phyloP scores from a whole-genome alignment of 2,888 invertebrate genomes.

The Philopedon plagiatum region DNA sequence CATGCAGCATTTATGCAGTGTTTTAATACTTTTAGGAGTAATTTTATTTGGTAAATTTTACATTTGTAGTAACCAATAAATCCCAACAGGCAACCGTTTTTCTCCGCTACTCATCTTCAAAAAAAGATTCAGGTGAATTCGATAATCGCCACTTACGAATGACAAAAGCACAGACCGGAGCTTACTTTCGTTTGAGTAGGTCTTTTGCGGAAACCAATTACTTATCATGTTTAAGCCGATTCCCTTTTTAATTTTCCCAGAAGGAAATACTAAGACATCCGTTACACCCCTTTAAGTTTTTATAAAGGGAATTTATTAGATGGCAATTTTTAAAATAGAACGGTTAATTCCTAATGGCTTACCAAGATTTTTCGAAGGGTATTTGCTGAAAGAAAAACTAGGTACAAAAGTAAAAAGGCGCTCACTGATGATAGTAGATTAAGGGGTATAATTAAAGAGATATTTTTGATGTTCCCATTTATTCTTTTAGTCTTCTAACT shows the following conservation, averaged over 20 bases:
- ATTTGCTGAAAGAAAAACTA: neutral
- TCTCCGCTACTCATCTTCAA: neutral
- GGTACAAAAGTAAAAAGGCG: neutral
- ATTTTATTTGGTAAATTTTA: neutral
- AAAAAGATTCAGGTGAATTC: constrained; percentile 43
- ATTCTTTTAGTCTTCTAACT: too few relatives aligned
- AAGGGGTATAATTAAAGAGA: neutral
- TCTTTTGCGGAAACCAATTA: constrained; percentile 49
- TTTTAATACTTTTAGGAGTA: neutral
- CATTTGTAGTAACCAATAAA: too few relatives aligned
- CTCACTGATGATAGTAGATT: too few relatives aligned
- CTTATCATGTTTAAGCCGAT: constrained; percentile 49
- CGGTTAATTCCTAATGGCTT: neutral
- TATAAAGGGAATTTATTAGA: constrained; percentile 34
- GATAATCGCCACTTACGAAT: constrained; percentile 45
- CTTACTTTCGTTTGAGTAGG: constrained; percentile 43
- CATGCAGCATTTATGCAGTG: too few relatives aligned
- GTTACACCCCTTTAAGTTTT: constrained; percentile 36
- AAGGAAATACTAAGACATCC: constrained; percentile 30
- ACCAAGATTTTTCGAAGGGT: neutral
- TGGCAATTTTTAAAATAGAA: constrained; percentile 32
- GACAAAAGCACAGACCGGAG: constrained; percentile 38
- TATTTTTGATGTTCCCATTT: neutral
- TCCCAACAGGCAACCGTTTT: neutral
- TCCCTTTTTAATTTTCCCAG: constrained; percentile 44